Conservation (phyloP, 1,140 invertebrate species). For the Heliconius hewitsoni region DNA sequence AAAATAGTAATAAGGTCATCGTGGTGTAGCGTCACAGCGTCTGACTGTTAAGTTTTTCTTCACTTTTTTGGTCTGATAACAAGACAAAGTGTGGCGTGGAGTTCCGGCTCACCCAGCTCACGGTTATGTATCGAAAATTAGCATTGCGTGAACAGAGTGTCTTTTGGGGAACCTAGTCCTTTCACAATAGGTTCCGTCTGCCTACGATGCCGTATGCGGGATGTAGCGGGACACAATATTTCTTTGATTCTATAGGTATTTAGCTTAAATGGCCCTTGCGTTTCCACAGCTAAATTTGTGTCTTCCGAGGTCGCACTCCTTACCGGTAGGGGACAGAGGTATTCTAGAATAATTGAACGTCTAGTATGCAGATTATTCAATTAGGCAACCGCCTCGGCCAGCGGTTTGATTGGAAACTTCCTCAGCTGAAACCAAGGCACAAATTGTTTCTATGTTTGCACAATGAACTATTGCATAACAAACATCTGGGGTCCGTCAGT, state of each 20-base stretch:
- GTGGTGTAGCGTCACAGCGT: no score
- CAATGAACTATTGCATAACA: slow-evolving; percentile 18
- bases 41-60: no score
- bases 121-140: no score
- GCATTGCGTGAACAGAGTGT: no score
- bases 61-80: no score
- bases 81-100: no score
- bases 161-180: no score
- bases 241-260: no score
- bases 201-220: no score
- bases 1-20: no score
- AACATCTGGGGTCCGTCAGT: not conserved
- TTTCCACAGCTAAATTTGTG: slow-evolving; percentile 32
- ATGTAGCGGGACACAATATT: not conserved
- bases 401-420: slow-evolving; percentile 49
- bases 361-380: slow-evolving; percentile 60
- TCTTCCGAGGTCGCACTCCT: slow-evolving; percentile 44
- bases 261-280: not conserved
- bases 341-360: slow-evolving; percentile 52
- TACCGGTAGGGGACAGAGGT: slow-evolving; percentile 42
- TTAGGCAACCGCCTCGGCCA: slow-evolving; percentile 48
- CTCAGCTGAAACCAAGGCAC: slow-evolving; percentile 45
- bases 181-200: no score
- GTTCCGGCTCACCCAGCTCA: no score
- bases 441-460: slow-evolving; percentile 43